Evolutionary conservation across 2,113 vertebrate species (phyloP), one percentile per base, ranked within the genome.

Genomic region (Salvelinus alpinus): DNA sequence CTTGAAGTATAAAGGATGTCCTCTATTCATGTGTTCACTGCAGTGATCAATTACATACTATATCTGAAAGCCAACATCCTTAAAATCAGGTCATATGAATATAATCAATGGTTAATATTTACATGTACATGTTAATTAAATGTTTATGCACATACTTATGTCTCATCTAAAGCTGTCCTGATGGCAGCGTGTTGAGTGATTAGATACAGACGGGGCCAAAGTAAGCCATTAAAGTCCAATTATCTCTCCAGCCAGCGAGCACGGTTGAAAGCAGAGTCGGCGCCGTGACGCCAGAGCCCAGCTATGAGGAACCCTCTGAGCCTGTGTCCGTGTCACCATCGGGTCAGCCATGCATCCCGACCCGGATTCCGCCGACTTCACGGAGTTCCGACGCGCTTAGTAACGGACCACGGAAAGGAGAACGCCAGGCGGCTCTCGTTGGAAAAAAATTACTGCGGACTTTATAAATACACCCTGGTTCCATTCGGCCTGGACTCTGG

Each of bases 391-490:
- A 59, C 48, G 1, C 16, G 9, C 4, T 78, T 11, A 9, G 18
- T 54, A 48, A 51, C 5, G 44, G 44, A 13, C 7, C 31, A 44
- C 16, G 3, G 20, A 18, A 18, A 5, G 67, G n/a, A 25, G 48
- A 70, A 44, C 11, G 9, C n/a, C 68, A 47, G 44, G 68, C 68
- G 8, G n/a, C 38, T 70, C n/a, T 44, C 9, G 48, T 48, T 48
- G 82, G 82, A 86, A 85, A 82, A 84, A 66, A 64, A 34, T 76
- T 51, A 76, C 38, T 44, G 18, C 34, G 16, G 68, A 51, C 64
- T 54, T 84, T 86, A 85, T 81, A 87, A 89, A 88, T 89, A 84
- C 77, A 71, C 74, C 4, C 3, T 16, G 13, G 22, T 79, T 20
- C 51, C 47, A 51, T 71, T 70, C 62, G 47, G 59, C 47, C 65